Evolutionary conservation across 2,888 invertebrate genomes (phyloP), one percentile per base, ranked within the genome.

Genomic region (Epiblema foenella): DNA sequence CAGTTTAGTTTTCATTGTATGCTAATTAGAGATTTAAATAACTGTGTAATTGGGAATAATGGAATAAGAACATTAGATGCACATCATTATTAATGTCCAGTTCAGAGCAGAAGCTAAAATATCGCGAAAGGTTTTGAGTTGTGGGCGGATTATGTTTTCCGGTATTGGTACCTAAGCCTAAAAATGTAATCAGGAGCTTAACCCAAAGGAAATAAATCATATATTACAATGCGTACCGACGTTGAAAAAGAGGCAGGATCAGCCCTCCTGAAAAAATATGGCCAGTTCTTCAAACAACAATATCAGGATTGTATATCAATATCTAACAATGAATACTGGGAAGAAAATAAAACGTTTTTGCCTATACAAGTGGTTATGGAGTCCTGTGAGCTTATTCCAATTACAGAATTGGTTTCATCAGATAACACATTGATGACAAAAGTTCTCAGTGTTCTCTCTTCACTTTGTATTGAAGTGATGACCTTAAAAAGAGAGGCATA

Each of bases 391-490:
- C 94, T 95, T 75, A 91, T 95, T 15, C 92, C 95, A 5, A 85
- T 97, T 42, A 89, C 96, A 42, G 95, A 96, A 76, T 86, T 98
- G 73, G 95, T 97, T 12, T 95, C 96, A 76, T 97, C 97, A 29
- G 98, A 98, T 87, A 98, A 98, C 83, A 96, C 96, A 82, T 91
- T 96, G 62, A 94, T 98, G 78, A 96, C 96, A 46, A 96, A 97
- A 89, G 94, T 98, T 58, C 90, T 98, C 10, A 95, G 96, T 54
- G 97, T 97, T 0, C 94, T 98, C 72, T 95, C 96, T 17, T 95
- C 96, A 10, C 90, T 98, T 1, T 97, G 97, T 86, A 94, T 95
- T 77, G 98, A 98, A 92, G 95, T 97, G 72, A 91, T 95, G 68
- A 85, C 94, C 66, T 90, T 98, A 17, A 94, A 95, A 78, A 88